Base-by-base conservation (phyloP, 2,113 vertebrate species). In the Brachyhypopomus occidentalis region DNA sequence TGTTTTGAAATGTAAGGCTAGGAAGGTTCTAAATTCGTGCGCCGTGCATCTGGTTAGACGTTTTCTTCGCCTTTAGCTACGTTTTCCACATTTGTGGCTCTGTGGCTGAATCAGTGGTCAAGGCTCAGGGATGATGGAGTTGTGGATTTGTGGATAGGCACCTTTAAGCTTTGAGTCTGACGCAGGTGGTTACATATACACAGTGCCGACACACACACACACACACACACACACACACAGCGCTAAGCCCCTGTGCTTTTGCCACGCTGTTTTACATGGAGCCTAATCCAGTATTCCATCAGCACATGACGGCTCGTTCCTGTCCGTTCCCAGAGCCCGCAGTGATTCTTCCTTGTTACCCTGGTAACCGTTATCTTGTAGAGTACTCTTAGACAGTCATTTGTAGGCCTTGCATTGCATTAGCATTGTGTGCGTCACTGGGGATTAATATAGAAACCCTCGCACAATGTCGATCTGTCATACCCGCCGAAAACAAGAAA, bases 391-490 rank as follows among this genome's bases (percentile, higher is more conserved):
- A 52, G 72, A 79, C 58, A 72, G 74, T 80, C 73, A 75, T 77
- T 83, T 80, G 52, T 56, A 80, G 83, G 77, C 70, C 45, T 62
- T 77, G 78, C 78, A 78, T 80, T 84, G 73, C 70, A 84, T 66
- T 83, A 83, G 83, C 60, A 72, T 82, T 83, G 4, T 77, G 80
- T 84, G 79, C 67, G 80, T 86, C 85, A 84, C 67, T 64, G 30
- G 23, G 36, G 84, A 73, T 83, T 81, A 77, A 74, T 80, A 80
- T 85, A 83, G 81, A 80, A 76, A 41, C n/a, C 20, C 66, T 85
- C 22, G 38, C 34, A 71, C 76, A 82, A 85, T 72, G 74, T 79
- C 77, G 79, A 22, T 71, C 64, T 76, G 66, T 55, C 66, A 30
- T 36, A 23, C 69, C 41, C 62, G 27, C 11, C 30, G 23, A 78